Evolutionary conservation across 2,888 invertebrate species (phyloP).

Genomic region (Aproaerema taeniolella): DNA sequence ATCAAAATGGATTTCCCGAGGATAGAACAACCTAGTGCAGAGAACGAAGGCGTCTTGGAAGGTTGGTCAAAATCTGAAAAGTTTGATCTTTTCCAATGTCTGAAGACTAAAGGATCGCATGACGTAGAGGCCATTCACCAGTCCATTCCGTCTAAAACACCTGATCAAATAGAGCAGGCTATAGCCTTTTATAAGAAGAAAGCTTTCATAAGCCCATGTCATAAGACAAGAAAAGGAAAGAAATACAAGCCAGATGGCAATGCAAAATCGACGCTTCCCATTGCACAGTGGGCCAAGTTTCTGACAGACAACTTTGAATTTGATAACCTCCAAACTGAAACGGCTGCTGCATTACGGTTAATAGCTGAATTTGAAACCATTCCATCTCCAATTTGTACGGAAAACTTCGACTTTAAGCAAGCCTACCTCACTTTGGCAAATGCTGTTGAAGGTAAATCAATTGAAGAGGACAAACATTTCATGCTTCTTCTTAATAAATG

Average conservation of each 20-base stretch:
- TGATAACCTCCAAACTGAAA: conserved; percentile 48
- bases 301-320: conserved; percentile 39
- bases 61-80: conserved; percentile 53
- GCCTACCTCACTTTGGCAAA: conserved; percentile 54
- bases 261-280: too few species aligned
- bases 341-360: conserved; percentile 43
- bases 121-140: conserved; percentile 31
- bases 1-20: too few species aligned
- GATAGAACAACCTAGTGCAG: too few species aligned
- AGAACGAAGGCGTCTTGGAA: too few species aligned
- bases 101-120: conserved; percentile 36
- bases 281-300: conserved; percentile 56
- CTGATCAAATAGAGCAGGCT: conserved; percentile 35
- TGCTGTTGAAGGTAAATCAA: conserved; percentile 55
- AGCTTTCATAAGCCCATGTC: conserved; percentile 24
- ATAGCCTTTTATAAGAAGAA: conserved; percentile 38
- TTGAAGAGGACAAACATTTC: conserved; percentile 28
- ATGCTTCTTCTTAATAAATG: conserved; percentile 43
- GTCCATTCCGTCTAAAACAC: conserved; percentile 35
- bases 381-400: conserved; percentile 34
- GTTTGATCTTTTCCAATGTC: conserved; percentile 35
- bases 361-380: conserved; percentile 58
- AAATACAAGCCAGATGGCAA: conserved; percentile 22
- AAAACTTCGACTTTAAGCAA: conserved; percentile 45
- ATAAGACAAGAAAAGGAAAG: conserved; percentile 18